phyloP scores from a whole-genome alignment of 1,140 invertebrate genomes.

The Aphaenogaster rudis region DNA sequence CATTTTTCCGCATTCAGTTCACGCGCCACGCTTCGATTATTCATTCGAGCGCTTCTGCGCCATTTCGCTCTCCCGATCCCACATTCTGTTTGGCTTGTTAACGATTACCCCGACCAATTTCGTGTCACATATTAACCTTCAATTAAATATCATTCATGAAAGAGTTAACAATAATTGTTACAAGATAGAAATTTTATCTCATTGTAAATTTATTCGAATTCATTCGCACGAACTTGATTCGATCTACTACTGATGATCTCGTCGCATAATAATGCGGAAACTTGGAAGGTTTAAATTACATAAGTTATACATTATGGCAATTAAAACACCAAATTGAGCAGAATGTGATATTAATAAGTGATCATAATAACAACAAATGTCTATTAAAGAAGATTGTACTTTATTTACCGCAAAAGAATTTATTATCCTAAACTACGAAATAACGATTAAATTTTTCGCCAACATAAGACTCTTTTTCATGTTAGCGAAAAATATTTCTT shows the following conservation, averaged over 20 bases:
- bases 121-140: constrained; percentile 25
- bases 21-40: constrained; percentile 64
- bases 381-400: background rate
- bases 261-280: background rate
- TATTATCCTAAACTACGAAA: background rate
- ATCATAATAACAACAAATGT: background rate
- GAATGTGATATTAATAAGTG: background rate
- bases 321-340: background rate
- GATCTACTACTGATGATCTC: background rate
- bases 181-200: background rate
- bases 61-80: constrained; percentile 29
- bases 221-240: background rate
- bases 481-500: background rate
- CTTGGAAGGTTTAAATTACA: background rate
- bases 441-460: background rate
- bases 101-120: constrained; percentile 5
- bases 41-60: constrained; percentile 37
- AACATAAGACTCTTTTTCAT: background rate
- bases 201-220: background rate
- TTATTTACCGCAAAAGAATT: constrained; percentile 4
- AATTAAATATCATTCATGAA: constrained; percentile 32
- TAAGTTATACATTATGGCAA: background rate
- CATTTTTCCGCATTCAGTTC: constrained; percentile 60
- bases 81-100: constrained; percentile 42
- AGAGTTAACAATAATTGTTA: background rate